These are phyloP conservation scores for Anabas testudineus DNA, from an alignment of 2,797 vertebrate genomes.

Conservation along the genomic window DNA sequence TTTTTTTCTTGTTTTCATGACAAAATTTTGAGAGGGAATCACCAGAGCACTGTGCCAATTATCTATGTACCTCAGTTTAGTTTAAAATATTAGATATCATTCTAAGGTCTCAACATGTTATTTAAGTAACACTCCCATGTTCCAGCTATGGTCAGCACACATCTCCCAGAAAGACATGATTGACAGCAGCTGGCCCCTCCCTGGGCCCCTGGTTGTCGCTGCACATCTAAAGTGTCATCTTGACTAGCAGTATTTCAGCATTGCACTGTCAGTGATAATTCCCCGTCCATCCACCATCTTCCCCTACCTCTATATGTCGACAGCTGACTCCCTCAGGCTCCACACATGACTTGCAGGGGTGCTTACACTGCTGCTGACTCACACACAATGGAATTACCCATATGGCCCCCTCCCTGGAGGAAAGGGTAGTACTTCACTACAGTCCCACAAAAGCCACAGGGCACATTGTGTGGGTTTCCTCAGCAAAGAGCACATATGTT, in stretches of 20 bases:
- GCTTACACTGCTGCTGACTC: constrained; percentile 34
- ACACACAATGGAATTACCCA: constrained; percentile 42
- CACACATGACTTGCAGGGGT: constrained; percentile 26
- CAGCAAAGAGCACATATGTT: constrained; percentile 51
- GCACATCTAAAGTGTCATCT: constrained; percentile 19
- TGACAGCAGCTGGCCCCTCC: constrained; percentile 40
- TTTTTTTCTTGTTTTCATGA: too few species aligned
- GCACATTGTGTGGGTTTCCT: constrained; percentile 23
- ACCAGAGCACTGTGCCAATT: too few species aligned
- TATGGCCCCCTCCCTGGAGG: constrained; percentile 30
- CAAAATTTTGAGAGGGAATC: too few species aligned
- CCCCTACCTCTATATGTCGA: constrained; percentile 6
- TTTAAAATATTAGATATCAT: too few species aligned
- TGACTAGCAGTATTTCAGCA: constrained; percentile 10
- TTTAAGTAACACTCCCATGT: constrained; percentile 34
- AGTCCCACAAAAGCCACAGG: constrained; percentile 26
- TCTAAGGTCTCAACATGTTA: too few species aligned
- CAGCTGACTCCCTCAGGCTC: not conserved
- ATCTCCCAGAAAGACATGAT: constrained; percentile 37
- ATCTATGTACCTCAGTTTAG: too few species aligned
- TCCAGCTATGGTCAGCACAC: constrained; percentile 35
- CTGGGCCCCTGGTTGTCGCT: constrained; percentile 11
- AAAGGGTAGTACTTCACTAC: not conserved
- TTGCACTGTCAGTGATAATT: constrained; percentile 32
- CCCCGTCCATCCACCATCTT: not conserved